Base-by-base conservation (phyloP, 2,888 invertebrate species). In the Amphipyra berbera region DNA sequence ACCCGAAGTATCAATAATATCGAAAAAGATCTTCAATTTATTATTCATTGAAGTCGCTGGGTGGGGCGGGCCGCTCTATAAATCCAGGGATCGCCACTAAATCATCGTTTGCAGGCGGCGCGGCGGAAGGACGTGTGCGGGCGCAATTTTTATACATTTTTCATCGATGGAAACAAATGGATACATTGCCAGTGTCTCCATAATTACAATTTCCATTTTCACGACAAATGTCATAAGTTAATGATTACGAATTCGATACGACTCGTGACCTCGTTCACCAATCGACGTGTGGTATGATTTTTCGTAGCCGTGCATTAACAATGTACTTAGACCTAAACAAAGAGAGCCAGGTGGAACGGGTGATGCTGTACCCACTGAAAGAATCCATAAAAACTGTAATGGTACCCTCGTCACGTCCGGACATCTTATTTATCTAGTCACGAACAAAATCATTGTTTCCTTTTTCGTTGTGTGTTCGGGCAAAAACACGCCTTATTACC, bases 371-470 rank as follows among this genome's bases (percentile, higher is more conserved):
- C 82, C 81, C 84, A 85, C 87, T 90, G 88, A 92, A 90, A 90
- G 90, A 91, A 90, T 91, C 91, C 86, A 89, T 92, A 92, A 93
- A 93, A 93, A 92, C 88, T 89, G 88, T 90, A 91, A 91, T 90
- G 88, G 86, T 86, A 93, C 93, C 94, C 94, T 92, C 88, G 90
- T 94, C 94, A 94, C 91, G 90, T 88, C 81, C 86, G 87, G 91
- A 92, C 92, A 89, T 93, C 91, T 93, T 93, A 93, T 93, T 94
- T 94, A 93, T 93, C 92, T 93, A 93, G 92, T 91, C 92, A 90
- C 89, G 87, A 87, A 87, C 88, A 90, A 93, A 92, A 91, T 93
- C 92, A 93, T 93, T 92, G 94, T 94, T 92, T 92, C 89, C 89
- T 89, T 91, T 90, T 88, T 83, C 86, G 87, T 86, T 89, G 84